phyloP scores from a whole-genome alignment of 2,888 invertebrate species.

The Panorpa germanica region DNA sequence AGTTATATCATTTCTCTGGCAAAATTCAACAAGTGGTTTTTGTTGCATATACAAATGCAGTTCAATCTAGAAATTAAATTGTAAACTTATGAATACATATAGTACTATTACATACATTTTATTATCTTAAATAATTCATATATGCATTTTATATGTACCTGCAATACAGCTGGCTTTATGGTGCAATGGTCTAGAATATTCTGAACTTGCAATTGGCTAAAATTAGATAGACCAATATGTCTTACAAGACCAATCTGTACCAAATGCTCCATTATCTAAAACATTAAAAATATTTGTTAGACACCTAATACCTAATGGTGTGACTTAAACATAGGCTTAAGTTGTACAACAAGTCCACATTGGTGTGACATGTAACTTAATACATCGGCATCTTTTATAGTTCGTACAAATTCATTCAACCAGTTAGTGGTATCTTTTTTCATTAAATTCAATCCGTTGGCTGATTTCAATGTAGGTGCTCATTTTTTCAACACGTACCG shows the following conservation, averaged over 20 bases:
- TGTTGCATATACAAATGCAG: constrained; percentile 63
- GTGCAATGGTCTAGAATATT: constrained; percentile 35
- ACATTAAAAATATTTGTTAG: constrained; percentile 9
- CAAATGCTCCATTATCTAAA: constrained; percentile 49
- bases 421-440: too few relatives aligned
- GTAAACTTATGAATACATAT: constrained; percentile 21
- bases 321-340: not conserved
- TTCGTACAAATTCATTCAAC: too few relatives aligned
- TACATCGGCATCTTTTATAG: too few relatives aligned
- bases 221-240: constrained; percentile 68
- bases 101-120: constrained; percentile 11
- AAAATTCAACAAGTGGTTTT: constrained; percentile 36
- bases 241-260: constrained; percentile 40
- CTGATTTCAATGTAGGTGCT: too few relatives aligned
- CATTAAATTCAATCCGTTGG: too few relatives aligned
- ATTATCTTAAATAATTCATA: constrained; percentile 7
- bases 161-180: constrained; percentile 52
- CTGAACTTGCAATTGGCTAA: constrained; percentile 46
- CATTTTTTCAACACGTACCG: too few relatives aligned
- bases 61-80: constrained; percentile 31
- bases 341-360: too few relatives aligned
- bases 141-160: constrained; percentile 18
- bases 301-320: not conserved
- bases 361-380: too few relatives aligned
- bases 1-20: constrained; percentile 37